These are phyloP conservation scores for Uloborus diversus DNA, from an alignment of 1,140 invertebrate genomes.

Conservation along the genomic window DNA sequence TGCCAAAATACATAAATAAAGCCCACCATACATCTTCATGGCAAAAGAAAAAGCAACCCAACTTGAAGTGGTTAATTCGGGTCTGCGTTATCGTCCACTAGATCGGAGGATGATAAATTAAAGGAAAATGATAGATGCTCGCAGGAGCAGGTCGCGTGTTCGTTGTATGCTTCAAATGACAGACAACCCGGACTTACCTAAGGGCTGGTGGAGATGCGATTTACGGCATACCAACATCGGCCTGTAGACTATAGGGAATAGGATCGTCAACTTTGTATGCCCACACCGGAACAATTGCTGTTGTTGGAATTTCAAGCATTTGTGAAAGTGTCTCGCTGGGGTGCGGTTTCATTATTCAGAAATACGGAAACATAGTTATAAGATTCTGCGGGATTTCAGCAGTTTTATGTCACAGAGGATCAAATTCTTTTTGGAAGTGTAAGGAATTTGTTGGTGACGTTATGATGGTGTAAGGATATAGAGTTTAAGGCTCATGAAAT, in stretches of 20 bases:
- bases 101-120: neutral
- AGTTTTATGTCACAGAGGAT: too few species aligned
- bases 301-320: neutral
- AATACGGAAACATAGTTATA: neutral
- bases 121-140: neutral
- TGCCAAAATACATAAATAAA: too few species aligned
- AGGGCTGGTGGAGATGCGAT: neutral
- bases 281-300: neutral
- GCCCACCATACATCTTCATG: neutral
- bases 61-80: neutral
- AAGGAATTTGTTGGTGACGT: too few species aligned
- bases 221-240: neutral
- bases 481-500: too few species aligned
- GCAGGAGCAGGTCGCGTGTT: constrained; percentile 5
- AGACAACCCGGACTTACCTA: neutral
- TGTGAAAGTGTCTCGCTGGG: neutral
- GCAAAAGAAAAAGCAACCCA: neutral
- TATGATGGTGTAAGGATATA: too few species aligned
- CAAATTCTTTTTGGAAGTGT: too few species aligned
- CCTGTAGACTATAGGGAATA: too few species aligned
- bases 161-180: neutral
- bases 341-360: neutral
- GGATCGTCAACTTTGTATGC: neutral
- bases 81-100: neutral
- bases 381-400: neutral